Percentiles rank a stretch among this genome's conserved stretches.
phyloP scores from a whole-genome alignment of 2,113 vertebrate species.

The Poecile atricapillus region DNA sequence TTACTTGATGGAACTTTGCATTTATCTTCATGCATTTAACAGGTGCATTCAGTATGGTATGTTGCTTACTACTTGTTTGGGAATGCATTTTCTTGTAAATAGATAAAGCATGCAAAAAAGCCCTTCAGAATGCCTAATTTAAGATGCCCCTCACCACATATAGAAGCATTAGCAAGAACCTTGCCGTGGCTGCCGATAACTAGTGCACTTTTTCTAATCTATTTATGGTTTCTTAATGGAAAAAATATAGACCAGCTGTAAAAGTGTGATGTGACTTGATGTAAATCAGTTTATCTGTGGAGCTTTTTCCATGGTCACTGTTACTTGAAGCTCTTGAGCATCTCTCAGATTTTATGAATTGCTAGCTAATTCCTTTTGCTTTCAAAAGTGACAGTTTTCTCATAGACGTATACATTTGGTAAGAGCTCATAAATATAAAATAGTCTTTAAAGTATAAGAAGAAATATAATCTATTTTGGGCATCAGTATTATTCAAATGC shows the following conservation, averaged over 20 bases:
- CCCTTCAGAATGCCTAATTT: background rate
- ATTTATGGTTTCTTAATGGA: background rate
- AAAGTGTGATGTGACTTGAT: conserved; percentile 7
- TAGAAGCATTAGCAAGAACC: background rate
- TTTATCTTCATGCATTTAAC: background rate
- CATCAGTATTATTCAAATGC: background rate
- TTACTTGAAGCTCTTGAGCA: background rate
- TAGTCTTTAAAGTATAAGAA: background rate
- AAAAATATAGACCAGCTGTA: background rate
- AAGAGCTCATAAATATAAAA: background rate
- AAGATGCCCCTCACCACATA: background rate
- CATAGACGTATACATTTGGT: background rate
- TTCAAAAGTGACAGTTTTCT: background rate
- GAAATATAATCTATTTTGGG: background rate
- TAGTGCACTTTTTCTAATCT: background rate
- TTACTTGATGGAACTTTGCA: background rate
- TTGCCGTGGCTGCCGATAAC: background rate
- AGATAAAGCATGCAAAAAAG: conserved; percentile 26
- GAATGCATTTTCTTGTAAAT: conserved; percentile 42
- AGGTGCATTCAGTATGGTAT: background rate
- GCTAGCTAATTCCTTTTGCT: background rate
- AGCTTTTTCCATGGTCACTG: background rate
- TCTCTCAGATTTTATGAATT: background rate
- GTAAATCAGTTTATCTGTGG: background rate
- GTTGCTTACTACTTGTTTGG: background rate